Evolutionary conservation across 1,140 invertebrate species (phyloP).

Genomic region (Drosophila gunungcola): DNA sequence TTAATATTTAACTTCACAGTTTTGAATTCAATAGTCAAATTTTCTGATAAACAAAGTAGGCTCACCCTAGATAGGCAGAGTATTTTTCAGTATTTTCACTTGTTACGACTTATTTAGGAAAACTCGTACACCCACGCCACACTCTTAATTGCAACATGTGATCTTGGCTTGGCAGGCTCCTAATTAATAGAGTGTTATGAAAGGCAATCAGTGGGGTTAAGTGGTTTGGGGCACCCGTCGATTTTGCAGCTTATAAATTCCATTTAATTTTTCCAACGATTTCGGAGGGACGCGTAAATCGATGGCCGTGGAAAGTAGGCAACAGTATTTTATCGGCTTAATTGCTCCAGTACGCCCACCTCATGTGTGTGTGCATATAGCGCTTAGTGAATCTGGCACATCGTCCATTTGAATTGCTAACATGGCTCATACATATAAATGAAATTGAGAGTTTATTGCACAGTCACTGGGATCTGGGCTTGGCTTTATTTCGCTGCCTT

Average conservation of each 20-base stretch:
- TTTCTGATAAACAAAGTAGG: no score
- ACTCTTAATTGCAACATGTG: constrained; percentile 7
- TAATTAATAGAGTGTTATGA: constrained; percentile 42
- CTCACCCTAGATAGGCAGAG: no score
- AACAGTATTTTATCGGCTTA: constrained; percentile 66
- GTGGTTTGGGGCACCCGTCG: neutral
- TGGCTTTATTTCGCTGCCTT: constrained; percentile 38
- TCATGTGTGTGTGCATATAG: constrained; percentile 3
- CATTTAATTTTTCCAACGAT: constrained; percentile 9
- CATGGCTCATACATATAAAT: constrained; percentile 68
- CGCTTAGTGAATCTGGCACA: constrained; percentile 46
- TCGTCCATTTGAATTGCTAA: constrained; percentile 70
- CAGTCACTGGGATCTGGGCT: constrained; percentile 24
- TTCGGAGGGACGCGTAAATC: neutral
- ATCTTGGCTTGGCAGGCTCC: constrained; percentile 1
- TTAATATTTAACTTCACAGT: no score
- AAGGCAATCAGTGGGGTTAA: constrained; percentile 25
- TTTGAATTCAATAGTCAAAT: no score
- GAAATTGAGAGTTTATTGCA: constrained; percentile 67
- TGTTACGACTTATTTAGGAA: neutral
- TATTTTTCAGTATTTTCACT: neutral
- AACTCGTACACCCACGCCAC: neutral
- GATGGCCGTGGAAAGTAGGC: constrained; percentile 62
- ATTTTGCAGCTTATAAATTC: constrained; percentile 33
- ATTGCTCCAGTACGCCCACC: constrained; percentile 50